These are phyloP conservation scores for Taurulus bubalis DNA, from an alignment of 2,113 vertebrate species.

Conservation along the genomic window DNA sequence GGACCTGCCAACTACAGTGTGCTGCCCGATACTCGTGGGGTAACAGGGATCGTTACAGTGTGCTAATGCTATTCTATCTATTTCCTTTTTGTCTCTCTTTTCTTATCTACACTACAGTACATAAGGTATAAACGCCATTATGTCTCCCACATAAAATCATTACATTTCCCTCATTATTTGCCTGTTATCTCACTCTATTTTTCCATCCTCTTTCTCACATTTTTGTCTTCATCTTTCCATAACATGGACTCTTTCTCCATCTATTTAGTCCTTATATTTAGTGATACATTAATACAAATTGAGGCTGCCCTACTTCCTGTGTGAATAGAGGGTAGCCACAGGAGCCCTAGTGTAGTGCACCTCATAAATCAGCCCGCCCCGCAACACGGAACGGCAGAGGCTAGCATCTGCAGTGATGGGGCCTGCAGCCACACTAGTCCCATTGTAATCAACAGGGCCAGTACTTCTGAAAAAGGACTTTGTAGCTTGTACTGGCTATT, in stretches of 20 bases:
- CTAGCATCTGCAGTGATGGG: conserved; percentile 70
- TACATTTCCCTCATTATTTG: not conserved
- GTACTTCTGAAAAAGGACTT: conserved; percentile 13
- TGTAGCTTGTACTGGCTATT: conserved; percentile 22
- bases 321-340: conserved; percentile 60
- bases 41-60: too few relatives aligned
- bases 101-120: not conserved
- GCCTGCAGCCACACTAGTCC: conserved; percentile 62
- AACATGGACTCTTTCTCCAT: conserved; percentile 28
- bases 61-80: too few relatives aligned
- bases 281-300: conserved; percentile 57
- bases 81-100: not conserved
- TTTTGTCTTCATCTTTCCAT: conserved; percentile 14
- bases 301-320: conserved; percentile 76
- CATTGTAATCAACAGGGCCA: conserved; percentile 55
- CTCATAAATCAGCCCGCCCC: conserved; percentile 80
- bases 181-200: not conserved
- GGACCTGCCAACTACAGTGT: too few relatives aligned
- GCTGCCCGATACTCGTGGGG: too few relatives aligned
- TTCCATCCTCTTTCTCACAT: not conserved
- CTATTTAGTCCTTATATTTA: conserved; percentile 36
- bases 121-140: not conserved
- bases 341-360: conserved; percentile 61
- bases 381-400: conserved; percentile 58
- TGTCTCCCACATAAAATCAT: not conserved